Percentiles rank a stretch among this genome's conserved stretches.
These are phyloP conservation scores for Branchinecta lindahli DNA, from an alignment of 1,140 invertebrate species.

Conservation along the genomic window DNA sequence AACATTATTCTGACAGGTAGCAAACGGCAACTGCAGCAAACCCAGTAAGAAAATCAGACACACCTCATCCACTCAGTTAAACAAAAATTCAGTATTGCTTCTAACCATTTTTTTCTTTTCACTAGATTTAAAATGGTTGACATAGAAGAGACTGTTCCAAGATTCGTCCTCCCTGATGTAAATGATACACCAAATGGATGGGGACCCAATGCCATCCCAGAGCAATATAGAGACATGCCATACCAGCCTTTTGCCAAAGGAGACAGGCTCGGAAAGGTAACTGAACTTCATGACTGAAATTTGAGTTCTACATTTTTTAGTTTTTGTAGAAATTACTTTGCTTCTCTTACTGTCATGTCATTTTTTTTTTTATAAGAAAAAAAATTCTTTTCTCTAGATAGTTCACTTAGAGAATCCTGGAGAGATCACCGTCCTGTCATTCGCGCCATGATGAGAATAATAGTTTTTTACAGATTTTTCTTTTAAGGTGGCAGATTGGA, in stretches of 20 bases:
- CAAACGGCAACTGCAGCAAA: too few species aligned
- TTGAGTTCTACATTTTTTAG: background rate
- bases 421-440: too few species aligned
- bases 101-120: too few species aligned
- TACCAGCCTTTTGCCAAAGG: constrained; percentile 97
- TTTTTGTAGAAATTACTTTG: background rate
- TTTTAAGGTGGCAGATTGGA: constrained; percentile 86
- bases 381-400: too few species aligned
- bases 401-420: too few species aligned
- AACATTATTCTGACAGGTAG: too few species aligned
- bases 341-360: too few species aligned
- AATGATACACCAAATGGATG: constrained; percentile 82
- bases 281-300: constrained; percentile 9
- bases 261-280: constrained; percentile 80
- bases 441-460: too few species aligned
- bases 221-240: constrained; percentile 92
- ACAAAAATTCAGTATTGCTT: too few species aligned
- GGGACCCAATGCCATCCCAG: constrained; percentile 86
- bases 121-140: background rate
- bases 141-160: constrained; percentile 6
- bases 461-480: constrained; percentile 17
- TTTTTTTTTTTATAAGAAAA: too few species aligned
- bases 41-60: too few species aligned
- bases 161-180: constrained; percentile 51
- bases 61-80: too few species aligned